A percentile compares a stretch with the other conserved stretches of the same genome.
Evolutionary conservation across 1,140 invertebrate genomes (phyloP).

Genomic region (Drosophila serrata): DNA sequence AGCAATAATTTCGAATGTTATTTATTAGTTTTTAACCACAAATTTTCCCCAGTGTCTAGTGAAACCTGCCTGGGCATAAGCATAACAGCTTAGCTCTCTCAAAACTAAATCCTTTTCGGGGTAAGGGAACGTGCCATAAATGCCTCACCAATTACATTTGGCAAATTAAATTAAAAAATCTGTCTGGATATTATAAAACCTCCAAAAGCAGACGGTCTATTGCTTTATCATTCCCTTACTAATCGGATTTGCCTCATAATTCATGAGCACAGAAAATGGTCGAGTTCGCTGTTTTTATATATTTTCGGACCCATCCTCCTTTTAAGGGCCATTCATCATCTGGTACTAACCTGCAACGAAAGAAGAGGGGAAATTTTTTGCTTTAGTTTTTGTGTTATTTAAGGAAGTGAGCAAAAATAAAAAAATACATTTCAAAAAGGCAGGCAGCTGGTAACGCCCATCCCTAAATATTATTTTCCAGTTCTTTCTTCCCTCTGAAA

Average conservation of each 20-base stretch:
- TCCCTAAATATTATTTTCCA: conserved; percentile 1
- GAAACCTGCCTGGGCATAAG: conserved; percentile 44
- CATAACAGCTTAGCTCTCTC: conserved; percentile 25
- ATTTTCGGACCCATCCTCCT: conserved; percentile 1
- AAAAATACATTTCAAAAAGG: conserved; percentile 61
- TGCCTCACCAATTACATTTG: conserved; percentile 63
- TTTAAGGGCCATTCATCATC: conserved; percentile 57
- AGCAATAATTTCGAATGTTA: neutral
- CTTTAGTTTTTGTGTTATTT: conserved; percentile 34
- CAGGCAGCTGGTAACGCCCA: conserved; percentile 49
- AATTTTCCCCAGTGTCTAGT: conserved; percentile 21
- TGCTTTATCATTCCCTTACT: conserved; percentile 45
- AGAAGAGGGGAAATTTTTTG: conserved; percentile 35
- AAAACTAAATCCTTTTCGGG: conserved; percentile 11
- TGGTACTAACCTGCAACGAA: conserved; percentile 75
- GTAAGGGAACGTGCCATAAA: conserved; percentile 27
- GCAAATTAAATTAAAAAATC: conserved; percentile 76
- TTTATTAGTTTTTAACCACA: neutral
- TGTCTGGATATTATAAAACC: conserved; percentile 53
- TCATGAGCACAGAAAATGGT: conserved; percentile 35
- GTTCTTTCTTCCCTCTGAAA: neutral
- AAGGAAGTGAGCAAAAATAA: conserved; percentile 31
- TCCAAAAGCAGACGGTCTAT: conserved; percentile 20
- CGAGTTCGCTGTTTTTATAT: conserved; percentile 11
- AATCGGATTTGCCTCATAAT: conserved; percentile 75